Evolutionary conservation across 1,140 invertebrate species (phyloP).

Genomic region (Lucilia sericata): DNA sequence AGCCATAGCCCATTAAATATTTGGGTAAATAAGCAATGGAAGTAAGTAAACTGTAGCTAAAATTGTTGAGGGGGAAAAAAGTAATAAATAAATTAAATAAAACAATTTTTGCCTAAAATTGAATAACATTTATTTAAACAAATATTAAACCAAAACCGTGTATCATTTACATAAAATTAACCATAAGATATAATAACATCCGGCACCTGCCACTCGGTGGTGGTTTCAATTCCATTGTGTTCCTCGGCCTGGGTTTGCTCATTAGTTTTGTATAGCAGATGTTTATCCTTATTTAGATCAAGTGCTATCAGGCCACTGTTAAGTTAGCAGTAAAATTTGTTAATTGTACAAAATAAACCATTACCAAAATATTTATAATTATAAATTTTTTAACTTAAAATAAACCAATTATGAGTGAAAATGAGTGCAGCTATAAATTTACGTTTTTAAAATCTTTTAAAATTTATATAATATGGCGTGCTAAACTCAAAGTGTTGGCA

Average conservation of each 20-base stretch:
- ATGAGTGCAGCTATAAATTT: not conserved
- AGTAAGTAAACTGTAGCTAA: conserved; percentile 63
- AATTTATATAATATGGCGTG: not conserved
- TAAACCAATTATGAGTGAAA: not conserved
- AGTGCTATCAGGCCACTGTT: not conserved
- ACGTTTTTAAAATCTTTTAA: not conserved
- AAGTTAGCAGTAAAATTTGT: conserved; percentile 36
- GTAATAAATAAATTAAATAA: conserved; percentile 9
- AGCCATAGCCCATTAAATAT: conserved; percentile 63
- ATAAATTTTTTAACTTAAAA: not conserved
- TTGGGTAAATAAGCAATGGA: conserved; percentile 65
- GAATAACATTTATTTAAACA: conserved; percentile 51
- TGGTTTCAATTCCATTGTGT: not conserved
- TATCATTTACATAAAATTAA: not conserved
- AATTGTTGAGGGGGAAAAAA: not conserved
- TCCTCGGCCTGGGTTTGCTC: not conserved
- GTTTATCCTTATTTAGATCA: not conserved
- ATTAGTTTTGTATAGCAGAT: not conserved
- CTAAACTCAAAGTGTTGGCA: not conserved
- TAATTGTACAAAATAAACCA: conserved; percentile 8
- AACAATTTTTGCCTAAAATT: conserved; percentile 44
- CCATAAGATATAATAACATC: conserved; percentile 46
- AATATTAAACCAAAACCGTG: conserved; percentile 31
- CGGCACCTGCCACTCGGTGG: conserved; percentile 46
- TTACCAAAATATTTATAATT: conserved; percentile 1